Percentiles rank a stretch among this genome's conserved stretches.
phyloP scores from a whole-genome alignment of 2,113 vertebrate species.

The Merops nubicus region DNA sequence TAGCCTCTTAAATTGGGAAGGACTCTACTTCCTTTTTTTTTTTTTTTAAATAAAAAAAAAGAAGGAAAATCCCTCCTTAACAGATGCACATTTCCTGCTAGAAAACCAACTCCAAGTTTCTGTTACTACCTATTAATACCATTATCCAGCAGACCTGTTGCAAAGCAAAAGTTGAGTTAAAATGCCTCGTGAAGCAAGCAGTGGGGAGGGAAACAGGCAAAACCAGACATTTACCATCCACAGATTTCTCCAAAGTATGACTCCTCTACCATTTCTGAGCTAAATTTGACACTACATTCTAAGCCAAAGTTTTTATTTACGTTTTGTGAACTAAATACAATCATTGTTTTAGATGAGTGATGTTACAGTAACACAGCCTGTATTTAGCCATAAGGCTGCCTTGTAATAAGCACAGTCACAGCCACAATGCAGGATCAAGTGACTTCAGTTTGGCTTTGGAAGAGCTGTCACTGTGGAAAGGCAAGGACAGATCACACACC shows the following conservation, averaged over 20 bases:
- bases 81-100: neutral
- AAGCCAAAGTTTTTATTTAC: neutral
- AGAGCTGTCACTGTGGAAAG: neutral
- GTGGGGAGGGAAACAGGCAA: neutral
- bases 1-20: neutral
- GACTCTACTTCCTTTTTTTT: neutral
- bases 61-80: constrained; percentile 7
- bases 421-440: neutral
- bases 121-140: neutral
- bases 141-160: neutral
- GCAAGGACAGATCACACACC: neutral
- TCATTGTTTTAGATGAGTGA: neutral
- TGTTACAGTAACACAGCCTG: neutral
- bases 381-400: neutral
- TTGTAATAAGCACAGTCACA: neutral
- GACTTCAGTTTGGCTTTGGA: neutral
- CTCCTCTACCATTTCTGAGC: neutral
- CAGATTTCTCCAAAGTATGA: neutral
- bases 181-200: neutral
- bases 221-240: neutral
- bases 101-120: neutral
- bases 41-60: neutral
- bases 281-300: neutral
- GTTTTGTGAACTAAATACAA: neutral
- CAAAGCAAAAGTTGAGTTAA: neutral